Evolutionary conservation across 2,888 invertebrate species (phyloP).

Genomic region (Nomada goodeniana): DNA sequence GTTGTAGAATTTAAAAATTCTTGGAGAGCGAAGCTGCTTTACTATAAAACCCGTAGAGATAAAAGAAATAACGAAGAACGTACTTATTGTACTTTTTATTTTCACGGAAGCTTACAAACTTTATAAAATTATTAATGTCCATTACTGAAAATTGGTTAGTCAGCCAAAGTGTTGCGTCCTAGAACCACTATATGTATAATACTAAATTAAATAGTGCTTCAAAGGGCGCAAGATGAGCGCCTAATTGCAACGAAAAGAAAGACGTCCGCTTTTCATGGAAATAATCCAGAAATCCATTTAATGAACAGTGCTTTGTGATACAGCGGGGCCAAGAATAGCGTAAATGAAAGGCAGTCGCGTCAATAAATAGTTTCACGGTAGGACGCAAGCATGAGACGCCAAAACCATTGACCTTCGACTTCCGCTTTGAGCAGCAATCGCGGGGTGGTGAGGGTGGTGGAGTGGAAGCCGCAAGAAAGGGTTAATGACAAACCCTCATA

Average conservation of each 20-base stretch:
- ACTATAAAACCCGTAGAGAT: not conserved
- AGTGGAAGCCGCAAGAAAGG: not conserved
- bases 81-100: not conserved
- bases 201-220: no score
- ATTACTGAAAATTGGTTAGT: not conserved
- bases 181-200: no score
- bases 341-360: constrained; percentile 29
- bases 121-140: no score
- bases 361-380: constrained; percentile 40
- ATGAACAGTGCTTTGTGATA: no score
- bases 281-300: not conserved
- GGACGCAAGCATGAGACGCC: constrained; percentile 15
- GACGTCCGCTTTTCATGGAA: not conserved
- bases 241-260: no score
- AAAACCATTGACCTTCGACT: constrained; percentile 28
- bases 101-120: not conserved
- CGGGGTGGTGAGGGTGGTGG: not conserved
- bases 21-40: not conserved
- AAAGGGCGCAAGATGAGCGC: no score
- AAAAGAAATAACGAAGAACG: not conserved
- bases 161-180: no score
- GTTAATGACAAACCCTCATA: constrained; percentile 17
- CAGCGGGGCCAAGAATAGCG: constrained; percentile 7
- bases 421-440: not conserved
- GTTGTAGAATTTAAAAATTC: constrained; percentile 7